phyloP scores from a whole-genome alignment of 2,113 vertebrate genomes.

The Grammomys dolichurus region DNA sequence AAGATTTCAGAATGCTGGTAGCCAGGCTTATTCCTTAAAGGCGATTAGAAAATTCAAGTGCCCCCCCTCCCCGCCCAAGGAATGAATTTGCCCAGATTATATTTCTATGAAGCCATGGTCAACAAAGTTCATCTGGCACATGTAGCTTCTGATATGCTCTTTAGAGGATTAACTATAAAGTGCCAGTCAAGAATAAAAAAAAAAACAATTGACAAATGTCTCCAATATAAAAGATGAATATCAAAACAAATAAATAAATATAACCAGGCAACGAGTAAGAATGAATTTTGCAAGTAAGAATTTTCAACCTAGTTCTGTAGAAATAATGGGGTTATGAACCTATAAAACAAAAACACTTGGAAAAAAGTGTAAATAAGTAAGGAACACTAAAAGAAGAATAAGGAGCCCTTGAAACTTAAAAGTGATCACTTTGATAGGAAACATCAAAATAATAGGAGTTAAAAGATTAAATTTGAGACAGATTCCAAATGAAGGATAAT shows the following conservation, averaged over 20 bases:
- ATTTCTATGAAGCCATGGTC: background rate
- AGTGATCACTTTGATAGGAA: background rate
- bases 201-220: background rate
- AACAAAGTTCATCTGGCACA: constrained; percentile 12
- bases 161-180: background rate
- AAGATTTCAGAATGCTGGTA: constrained; percentile 14
- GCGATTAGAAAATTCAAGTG: constrained; percentile 19
- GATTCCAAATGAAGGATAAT: background rate
- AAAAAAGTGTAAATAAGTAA: background rate
- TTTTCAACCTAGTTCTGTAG: background rate
- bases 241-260: constrained; percentile 22
- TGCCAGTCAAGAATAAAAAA: background rate
- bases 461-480: constrained; percentile 30
- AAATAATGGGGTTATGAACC: background rate
- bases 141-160: background rate
- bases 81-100: constrained; percentile 17
- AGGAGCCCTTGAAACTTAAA: constrained; percentile 22
- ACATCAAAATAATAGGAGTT: background rate
- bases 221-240: constrained; percentile 32
- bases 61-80: background rate
- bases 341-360: constrained; percentile 13
- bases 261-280: constrained; percentile 4
- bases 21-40: background rate
- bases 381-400: background rate
- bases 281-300: background rate